A percentile compares a stretch with the other conserved stretches of the same genome.
Conservation (phyloP, 2,797 vertebrate genomes). For the Salarias fasciatus region DNA sequence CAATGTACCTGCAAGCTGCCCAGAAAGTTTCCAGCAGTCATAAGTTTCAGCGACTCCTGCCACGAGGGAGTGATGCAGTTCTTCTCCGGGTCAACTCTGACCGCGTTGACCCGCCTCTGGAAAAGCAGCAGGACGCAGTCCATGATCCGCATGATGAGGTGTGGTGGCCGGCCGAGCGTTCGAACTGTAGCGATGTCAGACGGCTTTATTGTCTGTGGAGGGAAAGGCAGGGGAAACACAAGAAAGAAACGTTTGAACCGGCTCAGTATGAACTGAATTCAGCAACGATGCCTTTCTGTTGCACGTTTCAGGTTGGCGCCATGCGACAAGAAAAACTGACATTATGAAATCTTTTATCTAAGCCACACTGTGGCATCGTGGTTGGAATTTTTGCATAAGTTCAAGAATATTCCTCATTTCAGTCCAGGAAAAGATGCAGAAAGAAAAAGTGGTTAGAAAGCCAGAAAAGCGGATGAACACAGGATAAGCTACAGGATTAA, state of each 20-base stretch:
- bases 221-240: background rate
- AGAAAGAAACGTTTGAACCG: background rate
- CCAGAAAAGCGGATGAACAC: no score
- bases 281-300: no score
- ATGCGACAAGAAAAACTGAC: no score
- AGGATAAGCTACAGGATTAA: no score
- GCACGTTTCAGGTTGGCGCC: no score
- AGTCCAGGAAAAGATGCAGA: no score
- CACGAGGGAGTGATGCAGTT: slow-evolving; percentile 88
- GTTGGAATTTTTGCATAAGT: no score
- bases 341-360: no score
- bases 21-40: slow-evolving; percentile 96
- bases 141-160: slow-evolving; percentile 99
- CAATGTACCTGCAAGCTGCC: slow-evolving; percentile 83
- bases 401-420: no score
- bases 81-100: slow-evolving; percentile 89
- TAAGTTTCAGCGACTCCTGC: slow-evolving; percentile 96
- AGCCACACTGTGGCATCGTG: no score
- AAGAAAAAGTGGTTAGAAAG: no score
- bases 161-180: slow-evolving; percentile 91
- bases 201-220: slow-evolving; percentile 92
- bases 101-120: slow-evolving; percentile 87
- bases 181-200: slow-evolving; percentile 95
- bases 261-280: no score
- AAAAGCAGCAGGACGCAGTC: slow-evolving; percentile 96